Base-by-base conservation (phyloP, 2,888 invertebrate genomes). In the Nymphalis c-album region DNA sequence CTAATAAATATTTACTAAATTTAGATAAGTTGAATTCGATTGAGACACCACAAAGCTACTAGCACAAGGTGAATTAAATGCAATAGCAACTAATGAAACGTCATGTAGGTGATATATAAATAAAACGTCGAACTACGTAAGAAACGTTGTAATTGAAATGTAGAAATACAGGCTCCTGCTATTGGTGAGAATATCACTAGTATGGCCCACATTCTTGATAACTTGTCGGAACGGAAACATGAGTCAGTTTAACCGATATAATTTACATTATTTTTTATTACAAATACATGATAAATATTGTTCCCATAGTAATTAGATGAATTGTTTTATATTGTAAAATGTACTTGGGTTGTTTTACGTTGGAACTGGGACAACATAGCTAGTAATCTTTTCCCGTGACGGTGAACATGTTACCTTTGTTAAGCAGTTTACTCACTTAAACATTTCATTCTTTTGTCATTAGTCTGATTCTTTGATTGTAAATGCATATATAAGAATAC, bases 361-460 rank as follows among this genome's bases (percentile, higher is more conserved):
- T 78, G 73, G 80, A 82, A 78, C 76, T 79, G 73, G 76, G 78
- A 77, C 76, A 72, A 75, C 87, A 90, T 91, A 85, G 75, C 90
- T 82, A 75, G 76, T 76, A 86, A 77, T 81, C 80, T 81, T 81
- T 86, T 91, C 91, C 91, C 91, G 88, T 91, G 91, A 91, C 90
- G 90, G 80, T 62, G 63, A 68, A 70, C 71, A 61, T 68, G 53
- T 60, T 62, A 68, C 60, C 63, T 68, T 65, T 65, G 62, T 64
- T 58, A 66, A 55, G 64, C 59, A 55, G 58, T 59, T 18, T 70
- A 40, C 51, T 59, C 65, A 70, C 63, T 22, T n/a, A 31, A 17
- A 17, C 31, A 55, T n/a, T 0, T 8, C 7, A 55, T 5, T 31
- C 7, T 17, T 31, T 13, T 2, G 17, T 5, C 22, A 13, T 18